These are phyloP conservation scores for Streblospio benedicti DNA, from an alignment of 1,140 invertebrate genomes.

Conservation along the genomic window DNA sequence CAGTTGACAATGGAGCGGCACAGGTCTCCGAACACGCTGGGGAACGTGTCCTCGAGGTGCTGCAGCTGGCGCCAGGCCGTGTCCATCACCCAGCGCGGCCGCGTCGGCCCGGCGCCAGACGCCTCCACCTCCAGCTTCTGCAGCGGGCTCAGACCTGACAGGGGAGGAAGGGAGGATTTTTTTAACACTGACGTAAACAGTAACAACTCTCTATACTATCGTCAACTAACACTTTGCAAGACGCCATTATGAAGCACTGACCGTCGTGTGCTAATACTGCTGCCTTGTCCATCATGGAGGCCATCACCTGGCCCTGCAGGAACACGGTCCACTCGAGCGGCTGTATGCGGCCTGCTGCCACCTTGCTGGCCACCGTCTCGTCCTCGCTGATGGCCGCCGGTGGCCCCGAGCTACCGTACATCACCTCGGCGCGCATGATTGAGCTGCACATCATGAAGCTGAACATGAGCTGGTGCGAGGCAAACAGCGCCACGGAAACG, in stretches of 20 bases:
- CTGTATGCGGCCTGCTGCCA: slow-evolving; percentile 22
- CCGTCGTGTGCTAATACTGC: slow-evolving; percentile 29
- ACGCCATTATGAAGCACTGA: slow-evolving; percentile 1
- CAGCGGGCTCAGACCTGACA: slow-evolving; percentile 31
- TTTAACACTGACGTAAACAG: too few species aligned
- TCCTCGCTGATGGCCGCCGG: slow-evolving; percentile 18
- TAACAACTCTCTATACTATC: too few species aligned
- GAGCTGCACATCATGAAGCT: slow-evolving; percentile 40
- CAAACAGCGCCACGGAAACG: slow-evolving; percentile 42
- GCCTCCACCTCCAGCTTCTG: slow-evolving; percentile 32
- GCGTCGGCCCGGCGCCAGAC: slow-evolving; percentile 17
- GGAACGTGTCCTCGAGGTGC: slow-evolving; percentile 32
- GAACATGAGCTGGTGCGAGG: slow-evolving; percentile 42
- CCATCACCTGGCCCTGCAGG: slow-evolving; percentile 39
- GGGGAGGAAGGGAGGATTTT: too few species aligned
- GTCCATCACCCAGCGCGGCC: slow-evolving; percentile 33
- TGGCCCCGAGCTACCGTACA: too few species aligned
- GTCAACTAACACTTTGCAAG: too few species aligned
- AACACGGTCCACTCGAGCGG: slow-evolving; percentile 41
- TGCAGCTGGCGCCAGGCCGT: slow-evolving; percentile 38
- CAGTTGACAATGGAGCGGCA: slow-evolving; percentile 33
- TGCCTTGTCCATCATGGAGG: slow-evolving; percentile 36
- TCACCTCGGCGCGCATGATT: slow-evolving; percentile 31
- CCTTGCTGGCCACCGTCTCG: neutral
- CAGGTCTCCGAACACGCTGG: slow-evolving; percentile 27